Evolutionary conservation across 1,140 invertebrate species (phyloP), one percentile per base, ranked within the genome.

Genomic region (Cyclargus thomasi): DNA sequence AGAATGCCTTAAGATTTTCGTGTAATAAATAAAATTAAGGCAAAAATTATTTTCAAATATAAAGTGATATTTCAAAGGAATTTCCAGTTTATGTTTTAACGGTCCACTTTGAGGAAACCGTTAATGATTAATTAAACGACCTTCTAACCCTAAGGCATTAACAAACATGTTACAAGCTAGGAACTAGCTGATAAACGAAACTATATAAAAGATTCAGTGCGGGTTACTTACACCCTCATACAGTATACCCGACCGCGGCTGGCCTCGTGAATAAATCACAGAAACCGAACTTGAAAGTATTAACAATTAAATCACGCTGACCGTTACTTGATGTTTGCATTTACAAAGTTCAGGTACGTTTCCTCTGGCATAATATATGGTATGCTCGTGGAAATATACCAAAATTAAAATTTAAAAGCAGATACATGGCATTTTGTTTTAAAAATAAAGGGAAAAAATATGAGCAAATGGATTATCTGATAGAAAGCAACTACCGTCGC

Each of bases 121-220:
- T 18, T 18, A 67, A 29, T 64, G n/a, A 64, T 57, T 64, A 67
- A 55, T 64, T 62, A 53, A 67, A 64, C 66, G 20, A 36, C 17
- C 36, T 59, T 29, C 5, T 29, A 29, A 29, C 39, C 20, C 53
- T 18, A 23, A 18, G 21, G 65, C 67, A 79, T 80, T 76, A 65
- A 78, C 78, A 80, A 79, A 82, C 77, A 79, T 74, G 63, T 76
- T 77, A 70, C 67, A 70, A 82, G 78, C 82, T 79, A 67, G 73
- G 75, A 83, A 84, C 78, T 83, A 86, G 81, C 79, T 80, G 69
- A 74, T 90, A 87, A 90, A 87, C 75, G 85, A 84, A 88, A 87
- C 77, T 83, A 73, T 85, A 88, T 90, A 87, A 90, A 90, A 88
- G 79, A 90, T 90, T 88, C 85, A 90, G 71, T 59, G 80, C 76